Evolutionary conservation across 2,113 vertebrate species (phyloP).

Genomic region (Cryptoleucopteryx plumbea): DNA sequence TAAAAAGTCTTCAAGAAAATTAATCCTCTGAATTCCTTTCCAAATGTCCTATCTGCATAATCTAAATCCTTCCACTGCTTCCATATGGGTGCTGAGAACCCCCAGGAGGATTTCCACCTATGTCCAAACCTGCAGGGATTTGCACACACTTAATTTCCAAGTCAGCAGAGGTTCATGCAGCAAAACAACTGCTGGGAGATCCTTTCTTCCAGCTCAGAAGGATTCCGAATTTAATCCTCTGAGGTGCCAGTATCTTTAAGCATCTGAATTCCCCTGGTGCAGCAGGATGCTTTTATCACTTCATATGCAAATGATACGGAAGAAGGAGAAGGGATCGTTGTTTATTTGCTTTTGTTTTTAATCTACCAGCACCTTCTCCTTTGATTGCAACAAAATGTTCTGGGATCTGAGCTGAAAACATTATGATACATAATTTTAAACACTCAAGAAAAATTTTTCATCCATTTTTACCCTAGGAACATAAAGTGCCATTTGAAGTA

Average conservation of each 20-base stretch:
- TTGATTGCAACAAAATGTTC: background rate
- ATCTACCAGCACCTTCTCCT: background rate
- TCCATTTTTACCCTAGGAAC: background rate
- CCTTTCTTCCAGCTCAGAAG: background rate
- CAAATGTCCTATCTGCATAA: background rate
- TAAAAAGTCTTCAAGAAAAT: background rate
- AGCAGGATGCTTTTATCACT: background rate
- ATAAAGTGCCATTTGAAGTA: constrained; percentile 10
- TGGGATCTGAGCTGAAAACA: background rate
- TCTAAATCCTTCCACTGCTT: background rate
- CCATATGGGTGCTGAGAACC: background rate
- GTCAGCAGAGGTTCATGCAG: background rate
- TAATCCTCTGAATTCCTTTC: background rate
- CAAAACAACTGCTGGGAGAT: background rate
- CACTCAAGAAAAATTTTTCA: background rate
- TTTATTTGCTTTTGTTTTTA: background rate
- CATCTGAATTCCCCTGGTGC: background rate
- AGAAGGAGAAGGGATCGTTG: background rate
- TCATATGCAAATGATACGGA: background rate
- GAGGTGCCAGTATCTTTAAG: background rate
- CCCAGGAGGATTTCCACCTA: background rate
- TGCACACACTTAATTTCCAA: background rate
- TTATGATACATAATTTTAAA: background rate
- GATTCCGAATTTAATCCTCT: background rate
- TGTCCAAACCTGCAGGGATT: background rate